Percentiles rank a stretch among this genome's conserved stretches.
Evolutionary conservation across 2,797 vertebrate species (phyloP).

Genomic region (Argyrosomus regius): DNA sequence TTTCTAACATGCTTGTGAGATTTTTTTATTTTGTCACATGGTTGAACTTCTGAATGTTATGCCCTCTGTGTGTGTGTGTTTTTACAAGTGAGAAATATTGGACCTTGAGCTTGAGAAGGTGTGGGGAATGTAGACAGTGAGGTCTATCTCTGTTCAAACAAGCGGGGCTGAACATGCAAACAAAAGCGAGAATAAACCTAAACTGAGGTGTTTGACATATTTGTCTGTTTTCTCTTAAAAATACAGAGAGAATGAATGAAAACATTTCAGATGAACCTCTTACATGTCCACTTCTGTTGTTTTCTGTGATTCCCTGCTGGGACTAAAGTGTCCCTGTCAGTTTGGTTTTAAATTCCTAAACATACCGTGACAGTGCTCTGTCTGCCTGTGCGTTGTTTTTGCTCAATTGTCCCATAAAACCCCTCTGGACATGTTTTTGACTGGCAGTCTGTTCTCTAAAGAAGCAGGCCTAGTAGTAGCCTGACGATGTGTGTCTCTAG

Average conservation of each 20-base stretch:
- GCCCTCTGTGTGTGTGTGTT: background rate
- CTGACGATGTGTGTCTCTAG: slow-evolving; percentile 21
- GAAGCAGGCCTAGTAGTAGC: background rate
- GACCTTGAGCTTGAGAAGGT: slow-evolving; percentile 79
- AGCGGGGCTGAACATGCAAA: slow-evolving; percentile 51
- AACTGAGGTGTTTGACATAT: slow-evolving; percentile 1
- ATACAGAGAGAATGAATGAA: background rate
- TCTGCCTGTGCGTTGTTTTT: slow-evolving; percentile 18
- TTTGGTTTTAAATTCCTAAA: slow-evolving; percentile 18
- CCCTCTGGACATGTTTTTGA: background rate
- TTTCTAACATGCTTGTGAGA: slow-evolving; percentile 41
- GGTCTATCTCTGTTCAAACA: slow-evolving; percentile 74
- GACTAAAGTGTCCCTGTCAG: slow-evolving; percentile 16
- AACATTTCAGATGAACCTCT: slow-evolving; percentile 5
- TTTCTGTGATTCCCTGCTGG: slow-evolving; percentile 23
- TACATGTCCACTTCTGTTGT: slow-evolving; percentile 21
- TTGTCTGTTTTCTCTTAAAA: slow-evolving; percentile 12
- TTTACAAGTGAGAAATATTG: slow-evolving; percentile 74
- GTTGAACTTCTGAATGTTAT: slow-evolving; percentile 26
- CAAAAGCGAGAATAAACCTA: slow-evolving; percentile 17
- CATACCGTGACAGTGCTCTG: slow-evolving; percentile 3
- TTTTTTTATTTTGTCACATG: slow-evolving; percentile 32
- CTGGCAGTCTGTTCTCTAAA: slow-evolving; percentile 15
- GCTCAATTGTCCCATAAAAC: background rate
- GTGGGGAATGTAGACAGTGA: slow-evolving; percentile 78